These are phyloP conservation scores for Ophraella communa DNA, from an alignment of 2,888 invertebrate species.

Conservation along the genomic window DNA sequence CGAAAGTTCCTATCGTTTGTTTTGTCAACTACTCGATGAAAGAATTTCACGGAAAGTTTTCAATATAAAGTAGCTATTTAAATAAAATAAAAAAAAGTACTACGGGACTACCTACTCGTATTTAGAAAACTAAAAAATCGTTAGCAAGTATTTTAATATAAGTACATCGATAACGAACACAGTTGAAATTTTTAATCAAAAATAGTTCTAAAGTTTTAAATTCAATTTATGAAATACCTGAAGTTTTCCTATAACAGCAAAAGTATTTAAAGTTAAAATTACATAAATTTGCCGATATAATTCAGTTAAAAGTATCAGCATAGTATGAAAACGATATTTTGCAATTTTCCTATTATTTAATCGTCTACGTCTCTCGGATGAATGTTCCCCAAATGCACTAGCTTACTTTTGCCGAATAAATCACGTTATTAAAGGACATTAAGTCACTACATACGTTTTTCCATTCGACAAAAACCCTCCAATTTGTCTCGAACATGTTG, in stretches of 20 bases:
- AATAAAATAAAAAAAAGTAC: no score
- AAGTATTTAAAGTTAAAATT: not conserved
- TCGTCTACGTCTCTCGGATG: not conserved
- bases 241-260: not conserved
- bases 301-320: no score
- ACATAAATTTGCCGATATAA: no score
- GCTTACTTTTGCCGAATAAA: constrained; percentile 5
- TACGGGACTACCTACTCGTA: no score
- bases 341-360: no score
- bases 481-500: constrained; percentile 57
- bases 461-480: constrained; percentile 40
- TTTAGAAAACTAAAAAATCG: not conserved
- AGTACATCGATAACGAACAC: not conserved
- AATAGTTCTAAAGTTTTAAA: not conserved
- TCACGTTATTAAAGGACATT: constrained; percentile 12
- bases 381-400: not conserved
- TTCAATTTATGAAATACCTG: not conserved
- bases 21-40: no score
- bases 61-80: no score
- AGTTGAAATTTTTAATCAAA: not conserved
- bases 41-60: no score
- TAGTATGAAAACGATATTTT: no score
- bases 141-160: not conserved
- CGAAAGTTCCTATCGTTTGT: no score
- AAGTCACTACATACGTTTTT: constrained; percentile 22